These are phyloP conservation scores for Barbus barbus DNA, from an alignment of 2,113 vertebrate species.

Conservation along the genomic window DNA sequence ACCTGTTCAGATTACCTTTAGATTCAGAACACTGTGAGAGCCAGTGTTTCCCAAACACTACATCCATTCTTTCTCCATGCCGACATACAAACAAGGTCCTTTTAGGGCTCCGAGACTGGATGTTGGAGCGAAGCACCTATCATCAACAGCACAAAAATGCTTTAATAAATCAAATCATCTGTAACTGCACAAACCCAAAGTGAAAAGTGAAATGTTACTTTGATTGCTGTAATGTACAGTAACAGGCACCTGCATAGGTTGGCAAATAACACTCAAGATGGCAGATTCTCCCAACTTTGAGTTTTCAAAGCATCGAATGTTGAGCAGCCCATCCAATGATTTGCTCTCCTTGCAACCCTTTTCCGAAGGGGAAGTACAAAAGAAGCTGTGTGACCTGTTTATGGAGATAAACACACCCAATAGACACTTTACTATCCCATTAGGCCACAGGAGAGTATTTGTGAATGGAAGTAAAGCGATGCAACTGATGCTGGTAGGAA, in stretches of 20 bases:
- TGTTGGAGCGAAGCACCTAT: conserved; percentile 81
- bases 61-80: conserved; percentile 97
- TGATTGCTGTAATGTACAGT: not conserved
- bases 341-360: conserved; percentile 62
- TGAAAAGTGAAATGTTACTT: not conserved
- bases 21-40: conserved; percentile 93
- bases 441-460: not conserved
- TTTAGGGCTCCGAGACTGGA: conserved; percentile 80
- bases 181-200: not conserved
- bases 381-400: conserved; percentile 88
- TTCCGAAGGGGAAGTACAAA: conserved; percentile 76
- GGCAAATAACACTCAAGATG: conserved; percentile 85
- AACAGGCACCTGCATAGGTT: conserved; percentile 85
- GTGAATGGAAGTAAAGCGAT: not conserved
- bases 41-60: conserved; percentile 98
- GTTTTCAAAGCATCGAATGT: conserved; percentile 78
- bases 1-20: conserved; percentile 80
- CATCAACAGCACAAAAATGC: conserved; percentile 23
- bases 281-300: conserved; percentile 77
- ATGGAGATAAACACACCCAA: not conserved
- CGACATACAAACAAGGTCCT: conserved; percentile 94
- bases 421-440: not conserved
- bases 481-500: not conserved
- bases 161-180: not conserved
- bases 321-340: conserved; percentile 66